Evolutionary conservation across 2,113 vertebrate species (phyloP).

Genomic region (Phasianus colchicus): DNA sequence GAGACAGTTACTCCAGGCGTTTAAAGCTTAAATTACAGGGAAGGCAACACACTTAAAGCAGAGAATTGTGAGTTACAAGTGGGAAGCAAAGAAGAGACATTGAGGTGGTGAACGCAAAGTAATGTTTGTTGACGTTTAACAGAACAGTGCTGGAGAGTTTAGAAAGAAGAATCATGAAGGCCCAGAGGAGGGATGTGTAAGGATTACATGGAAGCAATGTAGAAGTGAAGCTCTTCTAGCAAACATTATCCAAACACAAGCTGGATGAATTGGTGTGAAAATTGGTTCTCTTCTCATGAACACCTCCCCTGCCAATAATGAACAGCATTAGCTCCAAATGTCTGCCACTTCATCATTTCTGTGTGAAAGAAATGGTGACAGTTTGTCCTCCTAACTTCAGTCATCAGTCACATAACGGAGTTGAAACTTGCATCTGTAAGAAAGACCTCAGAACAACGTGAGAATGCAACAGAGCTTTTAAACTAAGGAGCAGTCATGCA

Average conservation of each 20-base stretch:
- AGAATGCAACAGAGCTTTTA: background rate
- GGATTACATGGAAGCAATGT: background rate
- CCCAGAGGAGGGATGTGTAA: background rate
- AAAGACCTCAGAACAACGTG: too few species aligned
- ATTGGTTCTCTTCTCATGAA: background rate
- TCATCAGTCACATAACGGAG: background rate
- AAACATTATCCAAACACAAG: background rate
- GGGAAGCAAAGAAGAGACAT: background rate
- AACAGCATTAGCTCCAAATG: background rate
- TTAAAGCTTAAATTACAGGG: background rate
- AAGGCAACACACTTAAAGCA: background rate
- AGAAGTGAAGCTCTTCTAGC: background rate
- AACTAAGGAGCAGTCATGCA: background rate
- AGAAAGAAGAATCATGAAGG: background rate
- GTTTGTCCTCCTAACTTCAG: background rate
- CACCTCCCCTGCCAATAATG: background rate
- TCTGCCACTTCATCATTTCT: background rate
- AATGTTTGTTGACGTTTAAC: background rate
- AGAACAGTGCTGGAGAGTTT: background rate
- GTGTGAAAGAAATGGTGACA: accelerated
- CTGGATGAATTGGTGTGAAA: background rate
- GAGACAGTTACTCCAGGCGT: background rate
- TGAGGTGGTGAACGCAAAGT: background rate
- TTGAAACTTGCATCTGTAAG: background rate
- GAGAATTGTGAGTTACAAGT: background rate